Percentiles rank a stretch among this genome's conserved stretches.
Evolutionary conservation across 2,888 invertebrate species (phyloP).

Genomic region (Lasioglossum malachurum): DNA sequence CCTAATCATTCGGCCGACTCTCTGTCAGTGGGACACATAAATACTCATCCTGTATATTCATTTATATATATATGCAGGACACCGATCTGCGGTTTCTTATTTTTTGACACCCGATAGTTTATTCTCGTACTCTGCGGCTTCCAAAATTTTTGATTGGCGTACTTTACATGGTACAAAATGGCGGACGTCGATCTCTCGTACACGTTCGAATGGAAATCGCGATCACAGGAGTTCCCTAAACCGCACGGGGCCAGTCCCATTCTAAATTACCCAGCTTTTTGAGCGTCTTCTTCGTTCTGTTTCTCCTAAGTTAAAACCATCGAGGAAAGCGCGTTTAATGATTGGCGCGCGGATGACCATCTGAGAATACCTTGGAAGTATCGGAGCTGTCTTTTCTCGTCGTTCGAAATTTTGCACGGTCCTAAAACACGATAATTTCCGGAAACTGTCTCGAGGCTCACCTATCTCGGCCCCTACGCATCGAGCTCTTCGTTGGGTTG

Average conservation of each 20-base stretch:
- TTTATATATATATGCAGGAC: slow-evolving; percentile 31
- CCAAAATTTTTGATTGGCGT: not conserved
- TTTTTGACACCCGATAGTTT: not conserved
- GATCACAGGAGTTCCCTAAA: slow-evolving; percentile 7
- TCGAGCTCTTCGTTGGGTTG: slow-evolving; percentile 47
- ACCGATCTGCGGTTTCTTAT: not conserved
- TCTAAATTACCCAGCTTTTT: not conserved
- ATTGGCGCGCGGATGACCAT: not conserved
- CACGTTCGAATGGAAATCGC: not conserved
- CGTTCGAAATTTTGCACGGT: not conserved
- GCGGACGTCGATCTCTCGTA: not conserved
- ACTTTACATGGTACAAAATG: slow-evolving; percentile 9
- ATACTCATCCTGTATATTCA: slow-evolving; percentile 42
- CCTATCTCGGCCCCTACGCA: slow-evolving; percentile 15
- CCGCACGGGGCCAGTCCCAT: not conserved
- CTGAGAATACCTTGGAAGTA: not conserved
- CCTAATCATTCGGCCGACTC: slow-evolving; percentile 1
- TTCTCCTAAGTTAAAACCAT: not conserved
- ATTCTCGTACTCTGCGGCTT: not conserved
- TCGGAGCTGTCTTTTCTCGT: not conserved
- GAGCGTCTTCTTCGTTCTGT: not conserved
- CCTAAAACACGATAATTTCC: not conserved
- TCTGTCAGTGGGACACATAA: slow-evolving; percentile 41
- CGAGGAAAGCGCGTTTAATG: not conserved
- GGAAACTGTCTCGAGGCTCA: slow-evolving; percentile 34